These are phyloP conservation scores for Bombus breviceps DNA, from an alignment of 1,140 invertebrate genomes.

Conservation along the genomic window DNA sequence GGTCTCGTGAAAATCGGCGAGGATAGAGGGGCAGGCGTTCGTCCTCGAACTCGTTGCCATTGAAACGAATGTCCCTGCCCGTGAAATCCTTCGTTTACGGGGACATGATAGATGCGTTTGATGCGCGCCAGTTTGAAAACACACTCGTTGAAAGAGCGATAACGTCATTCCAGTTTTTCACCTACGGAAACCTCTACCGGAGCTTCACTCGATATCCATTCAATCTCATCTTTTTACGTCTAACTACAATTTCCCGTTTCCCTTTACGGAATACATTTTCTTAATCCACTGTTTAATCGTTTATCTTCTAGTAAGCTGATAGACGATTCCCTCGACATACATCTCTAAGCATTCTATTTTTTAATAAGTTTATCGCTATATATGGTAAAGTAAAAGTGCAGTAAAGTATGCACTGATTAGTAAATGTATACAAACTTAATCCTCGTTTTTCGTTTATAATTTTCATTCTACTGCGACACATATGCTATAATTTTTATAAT, in stretches of 20 bases:
- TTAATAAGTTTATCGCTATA: too few relatives aligned
- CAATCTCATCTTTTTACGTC: background rate
- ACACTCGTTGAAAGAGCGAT: constrained; percentile 56
- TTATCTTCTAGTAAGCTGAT: too few relatives aligned
- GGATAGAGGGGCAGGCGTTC: constrained; percentile 14
- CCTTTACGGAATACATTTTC: background rate
- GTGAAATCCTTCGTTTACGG: constrained; percentile 59
- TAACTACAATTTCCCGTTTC: background rate
- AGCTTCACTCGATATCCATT: constrained; percentile 32
- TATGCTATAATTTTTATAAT: too few relatives aligned
- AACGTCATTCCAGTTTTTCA: constrained; percentile 59
- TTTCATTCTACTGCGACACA: too few relatives aligned
- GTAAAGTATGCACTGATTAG: too few relatives aligned
- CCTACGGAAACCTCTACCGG: constrained; percentile 20
- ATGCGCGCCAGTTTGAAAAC: constrained; percentile 39
- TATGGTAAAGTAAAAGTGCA: too few relatives aligned
- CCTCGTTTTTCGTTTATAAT: too few relatives aligned
- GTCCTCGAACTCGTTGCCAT: constrained; percentile 32
- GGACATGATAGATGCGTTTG: constrained; percentile 64
- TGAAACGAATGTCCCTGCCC: constrained; percentile 38
- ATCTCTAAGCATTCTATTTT: too few relatives aligned
- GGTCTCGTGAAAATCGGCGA: constrained; percentile 44
- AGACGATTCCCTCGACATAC: too few relatives aligned
- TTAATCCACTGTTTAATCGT: too few relatives aligned
- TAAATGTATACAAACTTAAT: too few relatives aligned